A percentile compares a stretch with the other conserved stretches of the same genome.
These are phyloP conservation scores for Leucoraja ocellata DNA, from an alignment of 2,797 vertebrate species.

Conservation along the genomic window DNA sequence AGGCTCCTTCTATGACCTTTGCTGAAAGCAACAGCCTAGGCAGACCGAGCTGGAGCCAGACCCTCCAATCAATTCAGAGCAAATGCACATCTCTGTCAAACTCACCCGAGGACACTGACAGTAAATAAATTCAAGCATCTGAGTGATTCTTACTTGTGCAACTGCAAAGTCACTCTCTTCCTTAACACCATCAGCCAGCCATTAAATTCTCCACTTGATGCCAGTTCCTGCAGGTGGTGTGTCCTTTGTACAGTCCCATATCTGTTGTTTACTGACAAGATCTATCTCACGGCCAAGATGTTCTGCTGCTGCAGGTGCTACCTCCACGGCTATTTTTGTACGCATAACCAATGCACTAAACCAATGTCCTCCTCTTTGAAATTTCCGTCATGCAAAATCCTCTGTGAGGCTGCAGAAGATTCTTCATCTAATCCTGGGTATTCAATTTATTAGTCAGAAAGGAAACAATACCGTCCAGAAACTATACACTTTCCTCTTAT, in stretches of 20 bases:
- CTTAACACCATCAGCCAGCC: neutral
- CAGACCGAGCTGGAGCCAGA: neutral
- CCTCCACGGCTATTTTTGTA: neutral
- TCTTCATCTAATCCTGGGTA: neutral
- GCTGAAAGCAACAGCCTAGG: neutral
- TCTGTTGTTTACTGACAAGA: neutral
- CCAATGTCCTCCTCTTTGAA: neutral
- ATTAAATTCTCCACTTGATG: neutral
- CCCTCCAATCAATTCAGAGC: slow-evolving; percentile 14
- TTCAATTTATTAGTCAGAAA: neutral
- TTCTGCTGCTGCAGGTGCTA: neutral
- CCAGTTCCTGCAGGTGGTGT: neutral
- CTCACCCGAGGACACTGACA: slow-evolving; percentile 24
- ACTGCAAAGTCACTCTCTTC: neutral
- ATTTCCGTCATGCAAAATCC: neutral
- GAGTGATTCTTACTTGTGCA: slow-evolving; percentile 9
- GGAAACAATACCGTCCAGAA: neutral
- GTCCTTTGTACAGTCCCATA: neutral
- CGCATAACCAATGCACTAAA: neutral
- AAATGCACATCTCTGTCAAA: neutral
- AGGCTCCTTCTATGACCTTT: slow-evolving; percentile 20
- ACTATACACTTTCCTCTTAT: no score
- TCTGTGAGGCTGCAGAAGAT: neutral
- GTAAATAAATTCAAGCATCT: slow-evolving; percentile 12
- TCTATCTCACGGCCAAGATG: neutral